Evolutionary conservation across 2,797 vertebrate species (phyloP).

Genomic region (Menidia menidia): DNA sequence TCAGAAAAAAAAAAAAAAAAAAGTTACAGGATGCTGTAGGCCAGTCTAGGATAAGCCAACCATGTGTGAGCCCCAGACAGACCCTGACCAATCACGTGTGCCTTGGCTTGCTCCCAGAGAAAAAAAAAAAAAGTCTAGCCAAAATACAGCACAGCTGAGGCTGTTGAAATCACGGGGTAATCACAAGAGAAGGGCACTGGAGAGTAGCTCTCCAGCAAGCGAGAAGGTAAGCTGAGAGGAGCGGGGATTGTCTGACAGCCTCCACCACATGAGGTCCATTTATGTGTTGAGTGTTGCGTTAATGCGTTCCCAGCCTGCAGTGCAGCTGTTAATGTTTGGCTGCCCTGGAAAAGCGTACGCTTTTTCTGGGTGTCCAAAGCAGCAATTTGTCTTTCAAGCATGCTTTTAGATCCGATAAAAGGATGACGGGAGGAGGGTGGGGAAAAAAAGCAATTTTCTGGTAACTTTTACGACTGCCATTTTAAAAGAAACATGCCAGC

Average conservation of each 20-base stretch:
- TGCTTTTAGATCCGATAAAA: constrained; percentile 18
- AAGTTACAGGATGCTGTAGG: constrained; percentile 29
- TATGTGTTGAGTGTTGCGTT: constrained; percentile 37
- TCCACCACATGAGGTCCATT: constrained; percentile 29
- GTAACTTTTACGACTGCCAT: constrained; percentile 29
- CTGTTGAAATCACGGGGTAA: constrained; percentile 75
- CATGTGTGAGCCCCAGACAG: constrained; percentile 55
- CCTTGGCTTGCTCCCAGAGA: constrained; percentile 59
- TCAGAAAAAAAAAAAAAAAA: not conserved
- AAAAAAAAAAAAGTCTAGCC: constrained; percentile 65
- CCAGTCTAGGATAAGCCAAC: constrained; percentile 59
- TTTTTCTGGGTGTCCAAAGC: constrained; percentile 19
- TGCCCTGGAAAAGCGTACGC: constrained; percentile 31
- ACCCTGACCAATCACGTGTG: constrained; percentile 64
- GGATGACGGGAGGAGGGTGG: not conserved
- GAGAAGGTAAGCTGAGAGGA: constrained; percentile 55
- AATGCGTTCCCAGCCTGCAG: constrained; percentile 46
- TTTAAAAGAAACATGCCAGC: constrained; percentile 29
- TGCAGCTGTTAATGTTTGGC: constrained; percentile 40
- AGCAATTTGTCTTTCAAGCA: constrained; percentile 34
- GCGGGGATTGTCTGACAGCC: constrained; percentile 45
- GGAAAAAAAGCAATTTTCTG: constrained; percentile 27
- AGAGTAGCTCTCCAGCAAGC: constrained; percentile 47
- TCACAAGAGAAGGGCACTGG: constrained; percentile 66
- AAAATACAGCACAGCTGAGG: constrained; percentile 74